A percentile compares a stretch with the other conserved stretches of the same genome.
Evolutionary conservation across 2,113 vertebrate species (phyloP).

Genomic region (Aptenodytes patagonicus): DNA sequence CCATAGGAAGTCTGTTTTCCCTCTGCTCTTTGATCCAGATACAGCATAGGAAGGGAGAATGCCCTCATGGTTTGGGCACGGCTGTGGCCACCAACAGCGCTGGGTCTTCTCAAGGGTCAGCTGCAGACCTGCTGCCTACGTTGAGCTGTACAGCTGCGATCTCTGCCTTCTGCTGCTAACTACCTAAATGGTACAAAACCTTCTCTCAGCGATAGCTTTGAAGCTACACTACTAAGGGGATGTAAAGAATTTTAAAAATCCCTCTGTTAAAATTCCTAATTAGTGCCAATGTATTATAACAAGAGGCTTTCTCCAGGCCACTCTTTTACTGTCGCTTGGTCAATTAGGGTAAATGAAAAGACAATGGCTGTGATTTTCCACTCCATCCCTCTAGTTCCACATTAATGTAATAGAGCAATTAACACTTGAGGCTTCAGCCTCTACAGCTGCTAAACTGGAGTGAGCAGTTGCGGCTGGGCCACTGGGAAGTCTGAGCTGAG

Average conservation of each 20-base stretch:
- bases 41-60: background rate
- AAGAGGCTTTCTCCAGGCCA: constrained; percentile 35
- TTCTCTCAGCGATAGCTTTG: background rate
- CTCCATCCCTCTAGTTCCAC: constrained; percentile 38
- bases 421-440: constrained; percentile 43
- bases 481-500: background rate
- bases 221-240: background rate
- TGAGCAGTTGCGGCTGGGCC: background rate
- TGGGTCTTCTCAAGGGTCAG: background rate
- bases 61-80: background rate
- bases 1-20: background rate
- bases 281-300: background rate
- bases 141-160: background rate
- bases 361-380: constrained; percentile 50
- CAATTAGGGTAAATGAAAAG: constrained; percentile 60
- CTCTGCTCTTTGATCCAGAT: background rate
- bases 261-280: background rate
- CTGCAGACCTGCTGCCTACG: background rate
- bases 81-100: background rate
- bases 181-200: background rate
- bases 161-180: background rate
- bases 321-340: constrained; percentile 15
- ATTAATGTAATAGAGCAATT: constrained; percentile 60
- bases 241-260: background rate
- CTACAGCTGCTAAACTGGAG: constrained; percentile 14